A percentile compares a stretch with the other conserved stretches of the same genome.
phyloP scores from a whole-genome alignment of 2,113 vertebrate genomes.

The Myanophis thanlyinensis region DNA sequence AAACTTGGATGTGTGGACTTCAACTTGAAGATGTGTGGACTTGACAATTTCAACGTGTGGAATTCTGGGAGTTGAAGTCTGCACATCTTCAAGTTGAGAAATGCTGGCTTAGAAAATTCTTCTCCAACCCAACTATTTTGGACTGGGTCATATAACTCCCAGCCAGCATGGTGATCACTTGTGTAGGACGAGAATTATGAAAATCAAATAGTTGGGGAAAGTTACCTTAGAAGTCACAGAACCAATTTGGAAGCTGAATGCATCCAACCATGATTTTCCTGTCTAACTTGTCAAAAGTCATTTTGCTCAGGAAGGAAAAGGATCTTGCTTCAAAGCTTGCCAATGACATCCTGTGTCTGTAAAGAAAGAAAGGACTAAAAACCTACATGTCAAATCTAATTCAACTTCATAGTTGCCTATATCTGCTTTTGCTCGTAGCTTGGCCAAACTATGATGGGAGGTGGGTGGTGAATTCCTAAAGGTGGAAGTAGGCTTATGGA shows the following conservation, averaged over 20 bases:
- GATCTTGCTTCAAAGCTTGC: neutral
- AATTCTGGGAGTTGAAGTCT: neutral
- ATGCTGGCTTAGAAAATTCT: neutral
- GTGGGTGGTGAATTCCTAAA: neutral
- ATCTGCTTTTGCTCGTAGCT: neutral
- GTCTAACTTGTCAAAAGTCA: neutral
- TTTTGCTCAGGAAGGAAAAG: neutral
- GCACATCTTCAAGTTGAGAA: neutral
- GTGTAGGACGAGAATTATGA: neutral
- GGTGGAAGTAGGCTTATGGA: neutral
- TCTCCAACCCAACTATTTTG: neutral
- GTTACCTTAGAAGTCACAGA: neutral
- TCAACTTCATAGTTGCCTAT: neutral
- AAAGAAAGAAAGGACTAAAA: neutral
- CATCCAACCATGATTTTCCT: neutral
- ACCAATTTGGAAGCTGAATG: neutral
- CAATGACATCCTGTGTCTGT: neutral
- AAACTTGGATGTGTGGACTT: neutral
- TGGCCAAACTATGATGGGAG: neutral
- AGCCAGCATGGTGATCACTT: neutral
- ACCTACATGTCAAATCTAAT: neutral
- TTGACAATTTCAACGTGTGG: neutral
- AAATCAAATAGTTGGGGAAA: neutral
- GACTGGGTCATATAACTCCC: neutral
- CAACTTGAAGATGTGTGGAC: neutral